Evolutionary conservation across 2,113 vertebrate genomes (phyloP).

Genomic region (Pitta sordida): DNA sequence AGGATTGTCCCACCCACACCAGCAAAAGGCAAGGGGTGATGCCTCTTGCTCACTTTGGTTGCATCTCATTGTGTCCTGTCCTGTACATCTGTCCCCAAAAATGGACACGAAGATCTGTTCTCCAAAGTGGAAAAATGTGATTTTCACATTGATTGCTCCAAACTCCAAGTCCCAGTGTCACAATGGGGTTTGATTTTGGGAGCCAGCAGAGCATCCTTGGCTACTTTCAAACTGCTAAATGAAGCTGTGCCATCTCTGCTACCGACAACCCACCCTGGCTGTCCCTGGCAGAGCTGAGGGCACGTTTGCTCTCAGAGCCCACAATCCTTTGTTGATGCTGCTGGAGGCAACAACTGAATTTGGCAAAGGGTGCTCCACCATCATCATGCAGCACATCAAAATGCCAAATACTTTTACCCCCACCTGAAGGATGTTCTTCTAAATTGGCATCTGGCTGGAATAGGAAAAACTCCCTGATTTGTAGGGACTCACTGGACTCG

Average conservation of each 20-base stretch:
- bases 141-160: neutral
- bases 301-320: neutral
- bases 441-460: neutral
- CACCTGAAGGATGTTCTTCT: accelerated
- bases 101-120: neutral
- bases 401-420: neutral
- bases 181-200: neutral
- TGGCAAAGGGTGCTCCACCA: neutral
- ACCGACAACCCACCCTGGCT: accelerated
- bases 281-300: neutral
- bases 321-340: neutral
- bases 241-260: neutral
- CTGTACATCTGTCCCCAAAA: neutral
- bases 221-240: neutral
- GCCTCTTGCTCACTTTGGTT: neutral
- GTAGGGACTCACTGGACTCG: neutral
- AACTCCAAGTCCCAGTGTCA: neutral
- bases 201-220: neutral
- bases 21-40: neutral
- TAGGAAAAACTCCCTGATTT: neutral
- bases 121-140: accelerated
- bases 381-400: neutral
- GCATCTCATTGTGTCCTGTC: neutral
- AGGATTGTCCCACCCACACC: neutral
- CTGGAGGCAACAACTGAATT: neutral